phyloP scores from a whole-genome alignment of 2,888 invertebrate species.

The Ceramica pisi region DNA sequence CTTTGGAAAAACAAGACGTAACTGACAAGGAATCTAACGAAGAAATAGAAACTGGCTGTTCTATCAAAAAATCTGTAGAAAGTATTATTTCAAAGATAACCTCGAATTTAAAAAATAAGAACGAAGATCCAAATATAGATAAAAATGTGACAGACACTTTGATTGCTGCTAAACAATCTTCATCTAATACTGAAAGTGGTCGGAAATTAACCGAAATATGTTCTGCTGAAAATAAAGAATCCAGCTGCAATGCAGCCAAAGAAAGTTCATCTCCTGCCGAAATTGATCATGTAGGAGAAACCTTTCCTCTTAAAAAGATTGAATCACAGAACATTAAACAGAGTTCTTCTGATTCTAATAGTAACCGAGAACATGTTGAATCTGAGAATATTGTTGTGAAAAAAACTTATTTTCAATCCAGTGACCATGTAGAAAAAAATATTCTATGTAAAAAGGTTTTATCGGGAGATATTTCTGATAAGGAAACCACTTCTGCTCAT shows the following conservation, averaged over 20 bases:
- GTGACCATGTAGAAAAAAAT: background rate
- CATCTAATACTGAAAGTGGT: background rate
- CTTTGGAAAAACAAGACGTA: background rate
- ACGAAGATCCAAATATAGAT: background rate
- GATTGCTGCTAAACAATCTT: background rate
- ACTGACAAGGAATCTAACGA: background rate
- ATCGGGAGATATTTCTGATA: background rate
- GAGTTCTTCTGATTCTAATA: background rate
- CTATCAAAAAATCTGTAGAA: slow-evolving; percentile 19
- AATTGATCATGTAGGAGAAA: background rate
- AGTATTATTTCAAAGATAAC: background rate
- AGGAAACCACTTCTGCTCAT: background rate
- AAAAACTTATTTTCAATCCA: background rate
- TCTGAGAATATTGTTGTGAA: background rate
- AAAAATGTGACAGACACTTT: background rate
- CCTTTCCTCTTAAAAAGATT: background rate
- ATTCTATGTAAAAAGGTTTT: background rate
- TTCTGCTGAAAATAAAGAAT: background rate
- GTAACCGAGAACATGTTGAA: background rate
- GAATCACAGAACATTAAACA: background rate
- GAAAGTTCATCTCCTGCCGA: background rate
- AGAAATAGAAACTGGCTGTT: slow-evolving; percentile 3
- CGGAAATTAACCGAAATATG: background rate
- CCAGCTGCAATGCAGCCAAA: background rate
- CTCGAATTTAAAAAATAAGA: background rate